A percentile compares a stretch with the other conserved stretches of the same genome.
Conservation (phyloP, 2,888 invertebrate genomes). For the Carterocephalus palaemon region DNA sequence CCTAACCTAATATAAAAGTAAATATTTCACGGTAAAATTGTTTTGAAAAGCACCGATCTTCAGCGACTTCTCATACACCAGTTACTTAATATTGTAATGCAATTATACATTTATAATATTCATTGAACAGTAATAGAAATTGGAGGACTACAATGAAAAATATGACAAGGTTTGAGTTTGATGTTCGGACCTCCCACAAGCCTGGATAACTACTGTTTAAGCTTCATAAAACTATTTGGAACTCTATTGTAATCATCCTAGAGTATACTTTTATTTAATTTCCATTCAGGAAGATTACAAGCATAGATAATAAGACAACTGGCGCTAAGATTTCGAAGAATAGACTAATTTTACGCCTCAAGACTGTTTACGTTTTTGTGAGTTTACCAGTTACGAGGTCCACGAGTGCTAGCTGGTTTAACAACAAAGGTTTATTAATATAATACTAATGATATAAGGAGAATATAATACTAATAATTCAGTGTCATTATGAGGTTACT, state of each 20-base stretch:
- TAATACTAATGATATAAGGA: too few species aligned
- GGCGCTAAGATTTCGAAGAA: constrained; percentile 51
- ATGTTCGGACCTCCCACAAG: constrained; percentile 59
- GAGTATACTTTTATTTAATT: not conserved
- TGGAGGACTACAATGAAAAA: constrained; percentile 42
- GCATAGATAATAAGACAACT: constrained; percentile 31
- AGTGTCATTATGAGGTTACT: too few species aligned
- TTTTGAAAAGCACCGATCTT: constrained; percentile 32
- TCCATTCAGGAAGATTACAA: constrained; percentile 1
- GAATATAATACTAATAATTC: too few species aligned
- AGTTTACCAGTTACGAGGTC: constrained; percentile 25
- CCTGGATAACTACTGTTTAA: constrained; percentile 11
- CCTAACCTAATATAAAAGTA: constrained; percentile 2
- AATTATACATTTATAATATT: constrained; percentile 56
- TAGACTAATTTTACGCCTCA: constrained; percentile 48
- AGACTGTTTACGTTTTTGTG: constrained; percentile 42
- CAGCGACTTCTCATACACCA: constrained; percentile 49
- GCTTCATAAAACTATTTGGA: not conserved
- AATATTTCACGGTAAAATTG: not conserved
- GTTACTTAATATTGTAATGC: constrained; percentile 56
- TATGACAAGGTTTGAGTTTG: constrained; percentile 67
- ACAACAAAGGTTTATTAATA: too few species aligned
- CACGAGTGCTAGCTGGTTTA: constrained; percentile 5
- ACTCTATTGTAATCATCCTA: not conserved
- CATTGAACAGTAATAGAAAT: constrained; percentile 56